These are phyloP conservation scores for Eilema griseolum DNA, from an alignment of 2,888 invertebrate species.

Conservation along the genomic window DNA sequence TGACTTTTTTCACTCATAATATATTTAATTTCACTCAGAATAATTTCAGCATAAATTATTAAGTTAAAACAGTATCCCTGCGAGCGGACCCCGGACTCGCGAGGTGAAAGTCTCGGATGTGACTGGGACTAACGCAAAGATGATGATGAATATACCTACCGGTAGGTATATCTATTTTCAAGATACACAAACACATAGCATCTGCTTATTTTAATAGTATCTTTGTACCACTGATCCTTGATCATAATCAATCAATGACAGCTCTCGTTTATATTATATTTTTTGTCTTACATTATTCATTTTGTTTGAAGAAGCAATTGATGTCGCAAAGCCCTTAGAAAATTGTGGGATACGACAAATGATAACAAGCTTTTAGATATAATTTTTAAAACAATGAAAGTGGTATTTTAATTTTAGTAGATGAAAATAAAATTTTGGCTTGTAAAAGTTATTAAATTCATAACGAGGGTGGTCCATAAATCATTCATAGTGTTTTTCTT, in stretches of 20 bases:
- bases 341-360: background rate
- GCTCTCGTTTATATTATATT: constrained; percentile 22
- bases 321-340: constrained; percentile 10
- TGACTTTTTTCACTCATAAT: too few species aligned
- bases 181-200: background rate
- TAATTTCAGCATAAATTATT: too few species aligned
- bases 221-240: constrained; percentile 22
- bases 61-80: too few species aligned
- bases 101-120: too few species aligned
- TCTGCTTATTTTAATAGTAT: constrained; percentile 18
- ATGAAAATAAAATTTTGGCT: background rate
- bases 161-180: too few species aligned
- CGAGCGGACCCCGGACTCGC: too few species aligned
- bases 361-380: background rate
- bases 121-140: too few species aligned
- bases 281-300: constrained; percentile 27
- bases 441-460: background rate
- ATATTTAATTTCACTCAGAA: too few species aligned
- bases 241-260: constrained; percentile 54
- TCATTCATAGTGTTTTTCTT: background rate
- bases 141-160: too few species aligned
- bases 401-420: background rate
- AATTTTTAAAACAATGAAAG: background rate
- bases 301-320: constrained; percentile 11
- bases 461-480: background rate